These are phyloP conservation scores for Montipora cactus DNA, from an alignment of 64 coral and sea anemone species.

Conservation along the genomic window DNA sequence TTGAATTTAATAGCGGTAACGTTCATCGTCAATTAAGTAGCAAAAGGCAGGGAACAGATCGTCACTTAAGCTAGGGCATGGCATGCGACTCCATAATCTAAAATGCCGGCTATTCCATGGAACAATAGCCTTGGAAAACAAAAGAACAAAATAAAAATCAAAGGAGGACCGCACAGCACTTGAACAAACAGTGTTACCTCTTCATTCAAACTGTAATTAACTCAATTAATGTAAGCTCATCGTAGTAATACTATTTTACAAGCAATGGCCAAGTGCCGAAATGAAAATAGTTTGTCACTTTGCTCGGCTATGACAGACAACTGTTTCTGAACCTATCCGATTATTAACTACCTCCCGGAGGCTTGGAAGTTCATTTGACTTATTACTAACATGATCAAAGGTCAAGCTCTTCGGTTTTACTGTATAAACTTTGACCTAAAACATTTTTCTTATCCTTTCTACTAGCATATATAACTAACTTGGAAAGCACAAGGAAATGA, in stretches of 20 bases:
- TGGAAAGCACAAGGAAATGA: too few relatives aligned
- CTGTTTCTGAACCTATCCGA: not conserved
- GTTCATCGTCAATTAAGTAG: too few relatives aligned
- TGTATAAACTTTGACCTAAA: too few relatives aligned
- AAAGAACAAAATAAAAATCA: slow-evolving; percentile 10
- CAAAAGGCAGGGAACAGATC: too few relatives aligned
- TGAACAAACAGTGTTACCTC: slow-evolving; percentile 43
- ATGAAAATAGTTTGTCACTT: slow-evolving; percentile 16
- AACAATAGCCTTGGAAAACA: not conserved
- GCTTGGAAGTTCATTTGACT: not conserved
- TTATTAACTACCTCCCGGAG: not conserved
- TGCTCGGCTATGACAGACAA: not conserved
- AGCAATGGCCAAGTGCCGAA: slow-evolving; percentile 21
- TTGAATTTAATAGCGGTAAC: too few relatives aligned
- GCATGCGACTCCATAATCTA: too few relatives aligned
- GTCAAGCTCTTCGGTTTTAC: too few relatives aligned
- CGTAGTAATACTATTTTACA: slow-evolving; percentile 20
- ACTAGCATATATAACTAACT: too few relatives aligned
- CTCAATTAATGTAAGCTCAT: slow-evolving; percentile 18
- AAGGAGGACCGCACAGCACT: slow-evolving; percentile 31
- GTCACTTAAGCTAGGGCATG: too few relatives aligned
- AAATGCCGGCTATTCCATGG: too few relatives aligned
- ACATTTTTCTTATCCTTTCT: too few relatives aligned
- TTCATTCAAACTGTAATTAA: slow-evolving; percentile 26
- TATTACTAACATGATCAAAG: not conserved